Evolutionary conservation across 2,888 invertebrate species (phyloP).

Genomic region (Ctena decussata): DNA sequence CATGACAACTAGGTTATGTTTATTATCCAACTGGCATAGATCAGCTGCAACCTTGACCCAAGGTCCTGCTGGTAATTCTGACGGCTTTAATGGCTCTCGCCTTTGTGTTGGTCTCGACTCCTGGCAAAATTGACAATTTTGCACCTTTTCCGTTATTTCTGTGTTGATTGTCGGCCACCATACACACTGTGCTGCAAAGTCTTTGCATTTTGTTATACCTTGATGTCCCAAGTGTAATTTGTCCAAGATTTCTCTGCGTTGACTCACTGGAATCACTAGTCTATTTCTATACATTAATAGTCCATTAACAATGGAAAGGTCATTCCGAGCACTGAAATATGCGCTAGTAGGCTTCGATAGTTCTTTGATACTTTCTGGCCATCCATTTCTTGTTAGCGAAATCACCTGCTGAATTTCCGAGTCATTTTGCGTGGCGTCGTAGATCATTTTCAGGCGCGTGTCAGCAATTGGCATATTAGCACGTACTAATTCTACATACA

Average conservation of each 20-base stretch:
- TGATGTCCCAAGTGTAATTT: neutral
- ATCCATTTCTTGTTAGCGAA: too few relatives aligned
- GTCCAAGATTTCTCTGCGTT: too few relatives aligned
- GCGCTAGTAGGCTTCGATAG: too few relatives aligned
- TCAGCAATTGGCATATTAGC: neutral
- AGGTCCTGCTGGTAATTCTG: constrained; percentile 14
- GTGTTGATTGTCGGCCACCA: constrained; percentile 3
- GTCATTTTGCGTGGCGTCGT: too few relatives aligned
- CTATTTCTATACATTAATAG: too few relatives aligned
- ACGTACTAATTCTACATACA: neutral
- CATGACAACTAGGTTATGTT: constrained; percentile 5
- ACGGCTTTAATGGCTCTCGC: neutral
- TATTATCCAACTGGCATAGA: neutral
- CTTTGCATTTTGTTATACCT: neutral
- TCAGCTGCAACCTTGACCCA: constrained; percentile 10
- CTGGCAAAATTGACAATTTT: constrained; percentile 9
- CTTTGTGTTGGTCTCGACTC: neutral
- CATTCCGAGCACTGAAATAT: too few relatives aligned
- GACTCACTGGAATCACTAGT: too few relatives aligned
- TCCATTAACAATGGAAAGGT: too few relatives aligned
- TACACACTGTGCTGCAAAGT: neutral
- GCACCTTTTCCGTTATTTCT: neutral
- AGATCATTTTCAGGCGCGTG: too few relatives aligned
- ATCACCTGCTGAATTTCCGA: too few relatives aligned
- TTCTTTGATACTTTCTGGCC: too few relatives aligned